phyloP scores from a whole-genome alignment of 2,113 vertebrate genomes.

The Elephas maximus region DNA sequence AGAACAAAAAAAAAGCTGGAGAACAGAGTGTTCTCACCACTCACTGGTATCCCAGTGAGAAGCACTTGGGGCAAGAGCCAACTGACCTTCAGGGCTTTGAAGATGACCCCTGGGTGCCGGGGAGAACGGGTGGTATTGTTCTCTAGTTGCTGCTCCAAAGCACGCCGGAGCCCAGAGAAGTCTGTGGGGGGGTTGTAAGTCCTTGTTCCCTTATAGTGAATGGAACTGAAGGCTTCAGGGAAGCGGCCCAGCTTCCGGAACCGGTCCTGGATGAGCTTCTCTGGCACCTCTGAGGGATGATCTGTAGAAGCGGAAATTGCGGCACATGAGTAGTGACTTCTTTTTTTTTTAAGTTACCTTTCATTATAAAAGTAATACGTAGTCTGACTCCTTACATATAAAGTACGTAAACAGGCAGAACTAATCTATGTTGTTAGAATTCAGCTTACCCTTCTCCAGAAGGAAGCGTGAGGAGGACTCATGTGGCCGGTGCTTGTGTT shows the following conservation, averaged over 20 bases:
- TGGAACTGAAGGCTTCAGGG: slow-evolving; percentile 98
- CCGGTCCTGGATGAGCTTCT: slow-evolving; percentile 97
- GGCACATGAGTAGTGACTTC: background rate
- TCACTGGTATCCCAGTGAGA: background rate
- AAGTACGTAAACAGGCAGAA: background rate
- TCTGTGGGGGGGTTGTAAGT: slow-evolving; percentile 99
- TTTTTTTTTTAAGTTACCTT: background rate
- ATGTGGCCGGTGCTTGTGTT: background rate
- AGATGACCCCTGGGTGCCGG: slow-evolving; percentile 96
- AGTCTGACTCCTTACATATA: background rate
- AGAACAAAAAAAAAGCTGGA: background rate
- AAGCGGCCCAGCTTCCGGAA: slow-evolving; percentile 97
- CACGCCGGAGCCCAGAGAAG: slow-evolving; percentile 96
- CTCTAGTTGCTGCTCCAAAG: slow-evolving; percentile 96
- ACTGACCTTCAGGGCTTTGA: slow-evolving; percentile 96
- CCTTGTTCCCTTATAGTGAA: slow-evolving; percentile 98
- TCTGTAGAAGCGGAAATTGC: slow-evolving; percentile 87
- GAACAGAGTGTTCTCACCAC: background rate
- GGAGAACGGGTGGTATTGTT: slow-evolving; percentile 98
- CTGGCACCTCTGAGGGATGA: slow-evolving; percentile 94
- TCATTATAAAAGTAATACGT: background rate
- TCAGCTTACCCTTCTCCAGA: background rate
- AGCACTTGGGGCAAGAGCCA: background rate
- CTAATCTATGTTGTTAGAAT: background rate
- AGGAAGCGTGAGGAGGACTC: background rate